phyloP scores from a whole-genome alignment of 2,888 invertebrate genomes.

The Chironomus tentans region DNA sequence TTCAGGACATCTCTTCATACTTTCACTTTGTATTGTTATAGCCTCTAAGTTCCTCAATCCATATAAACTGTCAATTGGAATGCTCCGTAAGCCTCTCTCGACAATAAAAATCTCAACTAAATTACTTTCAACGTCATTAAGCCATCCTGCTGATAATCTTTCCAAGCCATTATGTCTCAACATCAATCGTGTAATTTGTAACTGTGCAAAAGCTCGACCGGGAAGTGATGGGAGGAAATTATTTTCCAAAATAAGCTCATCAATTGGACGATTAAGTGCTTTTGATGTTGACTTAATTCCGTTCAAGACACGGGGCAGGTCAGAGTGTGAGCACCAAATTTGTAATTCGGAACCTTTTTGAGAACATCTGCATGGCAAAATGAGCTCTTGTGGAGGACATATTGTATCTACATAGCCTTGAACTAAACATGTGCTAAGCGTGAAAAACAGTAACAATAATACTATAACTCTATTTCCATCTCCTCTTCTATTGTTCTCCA shows the following conservation, averaged over 20 bases:
- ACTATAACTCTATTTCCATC: slow-evolving; percentile 3
- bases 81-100: slow-evolving; percentile 67
- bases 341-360: slow-evolving; percentile 68
- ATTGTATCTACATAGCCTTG: slow-evolving; percentile 32
- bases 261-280: slow-evolving; percentile 59
- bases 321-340: slow-evolving; percentile 91
- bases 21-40: slow-evolving; percentile 69
- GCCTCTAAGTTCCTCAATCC: slow-evolving; percentile 70
- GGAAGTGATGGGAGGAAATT: slow-evolving; percentile 79
- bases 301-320: slow-evolving; percentile 63
- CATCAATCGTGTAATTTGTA: slow-evolving; percentile 71
- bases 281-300: slow-evolving; percentile 62
- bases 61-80: slow-evolving; percentile 68
- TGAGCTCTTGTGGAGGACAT: slow-evolving; percentile 68
- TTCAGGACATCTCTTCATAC: slow-evolving; percentile 63
- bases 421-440: background rate
- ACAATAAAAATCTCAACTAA: slow-evolving; percentile 77
- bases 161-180: slow-evolving; percentile 74
- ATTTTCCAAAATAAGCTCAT: slow-evolving; percentile 79
- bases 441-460: slow-evolving; percentile 17
- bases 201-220: slow-evolving; percentile 65
- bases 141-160: slow-evolving; percentile 70
- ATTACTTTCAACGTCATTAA: slow-evolving; percentile 65
- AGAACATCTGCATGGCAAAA: slow-evolving; percentile 74
- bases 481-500: slow-evolving; percentile 21